Percentiles rank a stretch among this genome's conserved stretches.
These are phyloP conservation scores for Sylvietta virens DNA, from an alignment of 2,113 vertebrate species.

Conservation along the genomic window DNA sequence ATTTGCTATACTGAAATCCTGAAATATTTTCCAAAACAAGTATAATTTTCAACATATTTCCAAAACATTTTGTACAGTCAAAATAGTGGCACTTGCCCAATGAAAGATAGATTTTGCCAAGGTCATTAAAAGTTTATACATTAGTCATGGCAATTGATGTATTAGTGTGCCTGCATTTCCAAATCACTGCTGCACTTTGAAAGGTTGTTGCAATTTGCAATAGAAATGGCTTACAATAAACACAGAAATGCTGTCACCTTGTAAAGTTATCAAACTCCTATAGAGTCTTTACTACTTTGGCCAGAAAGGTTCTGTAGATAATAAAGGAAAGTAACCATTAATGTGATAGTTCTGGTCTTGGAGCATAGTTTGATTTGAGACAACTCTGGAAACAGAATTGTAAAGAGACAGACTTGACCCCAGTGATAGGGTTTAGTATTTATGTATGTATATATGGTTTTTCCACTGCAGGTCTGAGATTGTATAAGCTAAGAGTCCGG, in stretches of 20 bases:
- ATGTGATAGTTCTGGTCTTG: slow-evolving; percentile 15
- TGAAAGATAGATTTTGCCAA: slow-evolving; percentile 19
- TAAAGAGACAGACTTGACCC: not conserved
- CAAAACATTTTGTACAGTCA: slow-evolving; percentile 67
- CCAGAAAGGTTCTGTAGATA: slow-evolving; percentile 31
- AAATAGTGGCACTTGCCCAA: slow-evolving; percentile 59
- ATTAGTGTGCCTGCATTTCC: slow-evolving; percentile 36
- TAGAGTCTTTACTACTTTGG: slow-evolving; percentile 4
- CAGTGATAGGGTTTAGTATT: not conserved
- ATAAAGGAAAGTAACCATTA: slow-evolving; percentile 41
- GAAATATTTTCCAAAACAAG: slow-evolving; percentile 54
- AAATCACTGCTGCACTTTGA: slow-evolving; percentile 31
- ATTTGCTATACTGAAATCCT: slow-evolving; percentile 43
- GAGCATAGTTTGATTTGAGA: slow-evolving; percentile 7
- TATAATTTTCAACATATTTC: slow-evolving; percentile 54
- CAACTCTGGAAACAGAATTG: not conserved
- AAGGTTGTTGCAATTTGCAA: slow-evolving; percentile 40
- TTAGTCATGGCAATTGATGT: slow-evolving; percentile 22
- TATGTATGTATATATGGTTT: not conserved
- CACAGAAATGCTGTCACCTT: slow-evolving; percentile 1
- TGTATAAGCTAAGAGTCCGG: not conserved
- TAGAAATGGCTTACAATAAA: slow-evolving; percentile 54
- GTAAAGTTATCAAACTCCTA: slow-evolving; percentile 30
- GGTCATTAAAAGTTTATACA: slow-evolving; percentile 27
- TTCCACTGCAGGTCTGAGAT: not conserved